Conservation (phyloP, 2,888 invertebrate species). For the Aphelenchoides bicaudatus region DNA sequence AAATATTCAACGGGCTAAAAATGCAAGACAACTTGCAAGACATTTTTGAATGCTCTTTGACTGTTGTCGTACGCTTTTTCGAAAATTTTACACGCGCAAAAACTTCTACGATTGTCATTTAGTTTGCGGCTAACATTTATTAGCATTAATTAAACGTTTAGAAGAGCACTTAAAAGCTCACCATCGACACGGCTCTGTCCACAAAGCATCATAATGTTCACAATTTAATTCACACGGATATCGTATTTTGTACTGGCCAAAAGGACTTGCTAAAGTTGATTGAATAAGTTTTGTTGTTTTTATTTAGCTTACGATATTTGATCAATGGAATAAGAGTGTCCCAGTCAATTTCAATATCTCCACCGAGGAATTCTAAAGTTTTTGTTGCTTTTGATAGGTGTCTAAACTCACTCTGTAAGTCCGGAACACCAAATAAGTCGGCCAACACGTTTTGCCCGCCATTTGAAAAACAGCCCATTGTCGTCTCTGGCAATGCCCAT, state of each 20-base stretch:
- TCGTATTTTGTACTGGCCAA: conserved; percentile 41
- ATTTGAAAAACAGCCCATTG: background rate
- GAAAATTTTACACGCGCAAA: no score
- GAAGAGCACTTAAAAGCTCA: no score
- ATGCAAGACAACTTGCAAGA: no score
- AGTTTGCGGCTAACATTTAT: no score
- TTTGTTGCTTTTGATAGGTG: background rate
- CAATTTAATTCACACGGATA: conserved; percentile 49
- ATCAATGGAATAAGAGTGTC: conserved; percentile 41
- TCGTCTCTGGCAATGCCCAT: no score
- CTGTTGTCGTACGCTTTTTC: no score
- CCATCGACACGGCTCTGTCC: conserved; percentile 42
- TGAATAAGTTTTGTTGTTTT: background rate
- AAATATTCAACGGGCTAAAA: no score
- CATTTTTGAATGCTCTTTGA: no score
- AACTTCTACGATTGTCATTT: no score
- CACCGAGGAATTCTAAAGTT: conserved; percentile 45
- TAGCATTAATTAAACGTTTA: no score
- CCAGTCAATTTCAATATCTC: conserved; percentile 48
- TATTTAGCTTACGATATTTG: conserved; percentile 36
- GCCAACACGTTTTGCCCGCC: conserved; percentile 12
- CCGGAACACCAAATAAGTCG: conserved; percentile 10
- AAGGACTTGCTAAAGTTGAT: conserved; percentile 32
- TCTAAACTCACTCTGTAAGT: conserved; percentile 8
- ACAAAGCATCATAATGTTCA: conserved; percentile 46